These are phyloP conservation scores for Tetheella fluctuosa DNA, from an alignment of 2,888 invertebrate genomes.

Conservation along the genomic window DNA sequence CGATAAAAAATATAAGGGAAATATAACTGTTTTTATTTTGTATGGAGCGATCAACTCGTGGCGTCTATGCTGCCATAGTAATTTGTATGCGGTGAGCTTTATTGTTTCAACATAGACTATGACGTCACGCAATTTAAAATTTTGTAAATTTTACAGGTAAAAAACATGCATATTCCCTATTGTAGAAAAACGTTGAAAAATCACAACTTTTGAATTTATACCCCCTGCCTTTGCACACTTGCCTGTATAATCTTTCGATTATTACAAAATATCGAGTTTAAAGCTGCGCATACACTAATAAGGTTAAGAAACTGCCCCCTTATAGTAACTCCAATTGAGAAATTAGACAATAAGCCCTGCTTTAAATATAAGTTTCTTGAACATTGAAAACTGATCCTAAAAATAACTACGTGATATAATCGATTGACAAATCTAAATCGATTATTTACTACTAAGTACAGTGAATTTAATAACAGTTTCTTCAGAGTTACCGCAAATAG, in stretches of 20 bases:
- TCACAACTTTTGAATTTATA: slow-evolving; percentile 44
- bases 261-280: slow-evolving; percentile 22
- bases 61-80: too few relatives aligned
- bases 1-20: too few relatives aligned
- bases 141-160: too few relatives aligned
- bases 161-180: too few relatives aligned
- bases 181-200: slow-evolving; percentile 37
- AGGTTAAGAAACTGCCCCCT: background rate
- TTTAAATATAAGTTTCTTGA: background rate
- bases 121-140: too few relatives aligned
- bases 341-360: background rate
- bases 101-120: too few relatives aligned
- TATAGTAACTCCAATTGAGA: background rate
- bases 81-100: too few relatives aligned
- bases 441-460: background rate
- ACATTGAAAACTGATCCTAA: background rate
- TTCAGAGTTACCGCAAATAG: background rate
- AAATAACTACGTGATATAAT: background rate
- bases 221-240: slow-evolving; percentile 51
- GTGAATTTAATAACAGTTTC: too few relatives aligned
- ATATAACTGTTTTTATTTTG: too few relatives aligned
- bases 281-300: slow-evolving; percentile 34
- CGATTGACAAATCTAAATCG: background rate
- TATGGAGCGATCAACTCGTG: too few relatives aligned
- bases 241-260: slow-evolving; percentile 30